phyloP scores from a whole-genome alignment of 2,797 vertebrate genomes.

The Phoebastria nigripes region DNA sequence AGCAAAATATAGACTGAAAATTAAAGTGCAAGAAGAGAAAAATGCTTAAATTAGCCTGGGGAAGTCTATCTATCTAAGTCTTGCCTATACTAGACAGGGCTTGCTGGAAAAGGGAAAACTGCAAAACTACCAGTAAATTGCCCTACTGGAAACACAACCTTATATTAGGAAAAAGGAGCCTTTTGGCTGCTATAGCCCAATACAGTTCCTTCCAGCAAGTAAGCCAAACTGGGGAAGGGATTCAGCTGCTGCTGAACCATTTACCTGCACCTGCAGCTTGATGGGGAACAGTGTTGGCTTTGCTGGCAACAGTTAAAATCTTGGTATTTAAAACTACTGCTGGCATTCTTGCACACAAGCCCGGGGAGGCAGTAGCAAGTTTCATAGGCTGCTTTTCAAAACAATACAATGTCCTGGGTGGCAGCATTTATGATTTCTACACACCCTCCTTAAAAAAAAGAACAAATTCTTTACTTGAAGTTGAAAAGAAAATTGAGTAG shows the following conservation, averaged over 20 bases:
- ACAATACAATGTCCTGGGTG: neutral
- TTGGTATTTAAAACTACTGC: neutral
- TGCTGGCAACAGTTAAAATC: neutral
- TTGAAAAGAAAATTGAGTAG: neutral
- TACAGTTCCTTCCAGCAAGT: neutral
- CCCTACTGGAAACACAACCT: constrained; percentile 1
- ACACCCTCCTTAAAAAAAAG: neutral
- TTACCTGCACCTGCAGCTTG: neutral
- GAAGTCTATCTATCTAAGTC: neutral
- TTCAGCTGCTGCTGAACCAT: neutral
- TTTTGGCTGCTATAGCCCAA: neutral
- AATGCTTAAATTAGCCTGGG: constrained; percentile 6
- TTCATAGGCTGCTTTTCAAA: neutral
- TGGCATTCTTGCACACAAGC: neutral
- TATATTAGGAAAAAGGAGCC: neutral
- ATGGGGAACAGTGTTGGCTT: neutral
- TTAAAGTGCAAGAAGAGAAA: constrained; percentile 26
- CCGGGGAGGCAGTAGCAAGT: neutral
- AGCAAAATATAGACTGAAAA: constrained; percentile 68
- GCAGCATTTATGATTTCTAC: neutral
- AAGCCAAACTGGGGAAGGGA: neutral
- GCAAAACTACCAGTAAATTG: neutral
- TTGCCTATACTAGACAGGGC: neutral
- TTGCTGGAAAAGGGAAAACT: constrained; percentile 11
- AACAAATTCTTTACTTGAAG: neutral